Evolutionary conservation across 2,888 invertebrate genomes (phyloP), one percentile per base, ranked within the genome.

Genomic region (Digitonthophagus gazella): DNA sequence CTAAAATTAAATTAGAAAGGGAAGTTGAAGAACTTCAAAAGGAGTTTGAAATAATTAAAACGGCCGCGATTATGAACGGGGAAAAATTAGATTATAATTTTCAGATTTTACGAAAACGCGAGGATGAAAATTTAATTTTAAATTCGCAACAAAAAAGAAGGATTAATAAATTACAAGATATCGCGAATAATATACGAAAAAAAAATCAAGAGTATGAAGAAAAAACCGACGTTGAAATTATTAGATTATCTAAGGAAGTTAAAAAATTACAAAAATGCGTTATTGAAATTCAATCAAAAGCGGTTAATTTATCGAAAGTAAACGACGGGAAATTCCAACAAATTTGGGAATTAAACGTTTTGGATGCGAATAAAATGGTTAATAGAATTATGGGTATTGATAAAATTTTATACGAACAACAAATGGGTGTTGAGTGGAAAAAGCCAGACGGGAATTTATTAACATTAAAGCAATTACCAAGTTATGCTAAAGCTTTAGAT

Each of bases 31-130:
- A 88, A 56, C 84, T 96, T 67, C 90, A 95, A 78, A 88, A 90
- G 72, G 93, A 96, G 81, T 84, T 96, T 72, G 90, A 93, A 76
- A 87, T 88, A 74, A 86, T 92, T 18, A 93, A 95, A 80, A 90
- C 92, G 3, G 87, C 91, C 3, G 93, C 93, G 71, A 85, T 94
- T 66, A 88, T 96, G 75, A 96, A 96, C 79, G 90, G 91, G 8
- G 96, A 96, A 80, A 96, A 96, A 81, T 86, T 97, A 66, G 93
- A 95, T 76, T 97, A 96, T 79, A 96, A 95, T 79, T 95, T 93
- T 79, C 92, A 93, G 78, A 89, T 95, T 5, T 81, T 97, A 61
- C 93, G 92, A 82, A 93, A 92, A 78, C 87, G 95, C 1, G 95
- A 96, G 80, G 94, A 95, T 74, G 96, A 97, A 81, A 94, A 93